Base-by-base conservation (phyloP, 2,797 vertebrate genomes). In the Cygnus olor region DNA sequence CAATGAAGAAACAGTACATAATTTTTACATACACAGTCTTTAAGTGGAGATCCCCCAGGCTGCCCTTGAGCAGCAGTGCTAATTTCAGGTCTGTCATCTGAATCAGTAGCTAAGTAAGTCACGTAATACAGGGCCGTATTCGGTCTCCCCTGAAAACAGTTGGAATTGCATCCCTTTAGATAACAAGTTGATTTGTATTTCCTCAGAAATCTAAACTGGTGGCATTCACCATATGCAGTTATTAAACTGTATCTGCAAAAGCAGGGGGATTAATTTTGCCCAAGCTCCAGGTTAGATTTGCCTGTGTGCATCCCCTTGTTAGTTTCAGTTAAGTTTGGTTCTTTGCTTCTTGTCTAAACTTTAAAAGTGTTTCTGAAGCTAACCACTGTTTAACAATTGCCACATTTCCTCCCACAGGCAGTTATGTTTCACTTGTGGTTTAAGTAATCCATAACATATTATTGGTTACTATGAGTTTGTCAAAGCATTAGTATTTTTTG, bases 321-420 rank as follows among this genome's bases (percentile, higher is more conserved):
- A 64, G 38, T 84, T 81, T 74, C 78, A 72, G 11, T 40, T 56
- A 60, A 42, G 47, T 68, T 90, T 82, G 18, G 19, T 61, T 94
- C 80, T 85, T 90, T 57, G 63, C 78, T 93, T 60, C 80, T 94
- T 90, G 64, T 83, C 81, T 85, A 38, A 93, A 79, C 14, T 60
- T 71, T 9, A 63, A 14, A 85, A 80, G 47, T 85, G 76, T 80
- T 90, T 93, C 87, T 95, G 86, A 94, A 95, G 74, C 77, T 93
- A 92, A 79, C 34, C 64, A 76, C 90, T 85, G 83, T 72, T 95
- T 92, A 95, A 92, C 91, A 89, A 84, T 94, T 96, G 89, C 85
- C 80, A 82, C 73, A 79, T 95, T 97, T 94, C 91, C 85, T 93
- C 38, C 83, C 70, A 80, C 73, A 88, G 69, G 70, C 73, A 79